Conservation (phyloP, 1,140 invertebrate species). For the Drosophila ohnishii region DNA sequence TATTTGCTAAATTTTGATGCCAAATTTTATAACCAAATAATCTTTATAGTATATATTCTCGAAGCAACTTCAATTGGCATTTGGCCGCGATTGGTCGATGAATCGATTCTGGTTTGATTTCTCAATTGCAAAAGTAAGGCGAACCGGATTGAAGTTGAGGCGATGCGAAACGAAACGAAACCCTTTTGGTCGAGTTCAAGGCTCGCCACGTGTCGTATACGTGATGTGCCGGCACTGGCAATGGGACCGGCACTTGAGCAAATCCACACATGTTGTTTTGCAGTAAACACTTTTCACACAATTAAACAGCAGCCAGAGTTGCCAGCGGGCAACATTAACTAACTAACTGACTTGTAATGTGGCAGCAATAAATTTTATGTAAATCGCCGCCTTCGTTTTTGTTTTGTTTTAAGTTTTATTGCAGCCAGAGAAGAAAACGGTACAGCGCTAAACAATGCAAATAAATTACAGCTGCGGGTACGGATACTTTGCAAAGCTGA, state of each 20-base stretch:
- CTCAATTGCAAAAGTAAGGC: slow-evolving; percentile 35
- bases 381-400: slow-evolving; percentile 62
- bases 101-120: slow-evolving; percentile 42
- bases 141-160: slow-evolving; percentile 31
- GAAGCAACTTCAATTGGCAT: slow-evolving; percentile 37
- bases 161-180: slow-evolving; percentile 4
- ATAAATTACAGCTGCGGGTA: slow-evolving; percentile 69
- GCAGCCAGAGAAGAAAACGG: slow-evolving; percentile 65
- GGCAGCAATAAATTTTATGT: slow-evolving; percentile 81
- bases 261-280: slow-evolving; percentile 54
- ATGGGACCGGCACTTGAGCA: slow-evolving; percentile 35
- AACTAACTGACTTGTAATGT: slow-evolving; percentile 73
- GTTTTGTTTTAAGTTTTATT: slow-evolving; percentile 28
- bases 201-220: slow-evolving; percentile 77
- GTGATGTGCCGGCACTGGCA: slow-evolving; percentile 58
- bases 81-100: slow-evolving; percentile 17
- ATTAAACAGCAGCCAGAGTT: slow-evolving; percentile 61
- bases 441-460: slow-evolving; percentile 76
- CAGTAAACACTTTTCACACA: slow-evolving; percentile 70
- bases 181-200: slow-evolving; percentile 68
- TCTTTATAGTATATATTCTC: slow-evolving; percentile 9
- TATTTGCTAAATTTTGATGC: slow-evolving; percentile 23
- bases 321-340: slow-evolving; percentile 67
- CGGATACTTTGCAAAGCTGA: slow-evolving; percentile 53
- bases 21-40: slow-evolving; percentile 7